Evolutionary conservation across 2,888 invertebrate genomes (phyloP).

Genomic region (Andrena minutula): DNA sequence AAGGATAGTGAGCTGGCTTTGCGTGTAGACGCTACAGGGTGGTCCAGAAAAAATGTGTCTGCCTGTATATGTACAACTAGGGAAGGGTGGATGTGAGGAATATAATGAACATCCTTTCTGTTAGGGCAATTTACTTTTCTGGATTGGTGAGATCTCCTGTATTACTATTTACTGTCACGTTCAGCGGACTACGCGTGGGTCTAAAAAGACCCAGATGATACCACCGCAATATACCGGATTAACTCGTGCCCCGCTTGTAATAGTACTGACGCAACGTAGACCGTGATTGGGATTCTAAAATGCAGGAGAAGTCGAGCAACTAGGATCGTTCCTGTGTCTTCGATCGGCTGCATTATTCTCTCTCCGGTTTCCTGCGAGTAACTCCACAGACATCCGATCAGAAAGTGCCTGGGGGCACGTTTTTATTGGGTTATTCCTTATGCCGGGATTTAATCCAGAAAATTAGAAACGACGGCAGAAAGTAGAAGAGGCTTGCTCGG

Average conservation of each 20-base stretch:
- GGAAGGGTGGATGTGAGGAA: too few species aligned
- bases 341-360: not conserved
- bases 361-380: not conserved
- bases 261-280: too few species aligned
- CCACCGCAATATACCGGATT: too few species aligned
- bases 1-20: not conserved
- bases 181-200: too few species aligned
- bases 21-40: too few species aligned
- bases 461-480: constrained; percentile 43
- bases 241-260: not conserved
- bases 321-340: not conserved
- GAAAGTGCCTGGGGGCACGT: not conserved
- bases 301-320: not conserved
- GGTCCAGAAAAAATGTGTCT: too few species aligned
- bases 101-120: too few species aligned
- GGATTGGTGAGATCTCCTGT: too few species aligned
- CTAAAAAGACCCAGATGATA: too few species aligned
- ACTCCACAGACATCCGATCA: not conserved
- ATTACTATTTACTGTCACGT: too few species aligned
- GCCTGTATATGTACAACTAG: too few species aligned
- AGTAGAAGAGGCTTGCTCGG: constrained; percentile 32
- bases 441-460: constrained; percentile 30
- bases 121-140: too few species aligned
- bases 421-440: constrained; percentile 9
- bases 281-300: not conserved